phyloP scores from a whole-genome alignment of 2,888 invertebrate genomes.

The Oligia fasciuncula region DNA sequence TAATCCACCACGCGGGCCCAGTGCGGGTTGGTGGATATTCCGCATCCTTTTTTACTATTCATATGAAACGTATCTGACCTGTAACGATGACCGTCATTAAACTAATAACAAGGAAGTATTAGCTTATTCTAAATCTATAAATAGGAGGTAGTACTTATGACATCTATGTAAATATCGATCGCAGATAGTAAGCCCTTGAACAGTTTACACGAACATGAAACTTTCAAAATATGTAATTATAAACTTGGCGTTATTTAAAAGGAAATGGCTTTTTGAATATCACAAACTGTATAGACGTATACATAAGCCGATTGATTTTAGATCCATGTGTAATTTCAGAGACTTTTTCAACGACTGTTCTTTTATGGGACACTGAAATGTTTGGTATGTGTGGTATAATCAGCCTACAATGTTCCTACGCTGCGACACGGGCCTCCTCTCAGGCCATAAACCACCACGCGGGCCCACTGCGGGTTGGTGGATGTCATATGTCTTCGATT shows the following conservation, averaged over 20 bases:
- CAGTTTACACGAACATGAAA: neutral
- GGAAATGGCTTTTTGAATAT: neutral
- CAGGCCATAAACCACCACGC: neutral
- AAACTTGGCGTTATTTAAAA: neutral
- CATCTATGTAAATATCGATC: conserved; percentile 27
- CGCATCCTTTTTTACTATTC: neutral
- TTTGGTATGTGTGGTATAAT: neutral
- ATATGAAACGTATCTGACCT: neutral
- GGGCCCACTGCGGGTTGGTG: neutral
- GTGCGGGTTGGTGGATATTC: neutral
- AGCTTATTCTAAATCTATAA: conserved; percentile 14
- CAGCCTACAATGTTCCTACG: neutral
- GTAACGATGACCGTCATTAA: neutral
- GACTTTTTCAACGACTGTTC: neutral
- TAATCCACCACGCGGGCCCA: neutral
- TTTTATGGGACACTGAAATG: too few species aligned
- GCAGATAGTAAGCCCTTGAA: conserved; percentile 13
- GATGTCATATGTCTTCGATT: neutral
- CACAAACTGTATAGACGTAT: neutral
- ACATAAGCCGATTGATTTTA: neutral
- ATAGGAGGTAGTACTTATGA: neutral
- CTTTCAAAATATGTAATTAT: conserved; percentile 14
- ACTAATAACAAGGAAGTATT: neutral
- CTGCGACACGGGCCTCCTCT: neutral
- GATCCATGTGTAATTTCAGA: neutral